These are phyloP conservation scores for Takifugu rubripes DNA, from an alignment of 2,797 vertebrate genomes.

Conservation along the genomic window DNA sequence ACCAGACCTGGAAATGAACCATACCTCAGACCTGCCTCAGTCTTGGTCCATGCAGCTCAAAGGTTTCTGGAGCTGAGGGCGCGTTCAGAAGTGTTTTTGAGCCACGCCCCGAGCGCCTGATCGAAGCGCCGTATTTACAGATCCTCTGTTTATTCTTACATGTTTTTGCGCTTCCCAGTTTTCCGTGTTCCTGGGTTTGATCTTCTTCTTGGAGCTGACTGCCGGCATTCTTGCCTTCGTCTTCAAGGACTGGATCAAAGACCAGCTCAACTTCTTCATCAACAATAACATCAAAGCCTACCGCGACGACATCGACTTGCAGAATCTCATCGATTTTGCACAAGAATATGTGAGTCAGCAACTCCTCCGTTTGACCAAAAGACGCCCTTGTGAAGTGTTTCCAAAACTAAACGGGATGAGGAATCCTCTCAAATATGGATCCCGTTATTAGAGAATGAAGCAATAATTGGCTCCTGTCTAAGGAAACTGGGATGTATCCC, in stretches of 20 bases:
- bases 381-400: conserved; percentile 1
- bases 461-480: conserved; percentile 38
- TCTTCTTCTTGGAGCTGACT: conserved; percentile 92
- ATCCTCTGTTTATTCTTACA: conserved; percentile 14
- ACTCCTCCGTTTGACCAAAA: neutral
- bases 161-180: conserved; percentile 71
- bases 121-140: conserved; percentile 5
- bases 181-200: conserved; percentile 91
- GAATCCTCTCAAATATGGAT: conserved; percentile 34
- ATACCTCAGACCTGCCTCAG: conserved; percentile 16
- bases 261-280: conserved; percentile 94
- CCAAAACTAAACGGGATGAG: neutral
- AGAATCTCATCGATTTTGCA: conserved; percentile 95
- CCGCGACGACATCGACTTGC: conserved; percentile 93
- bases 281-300: conserved; percentile 94
- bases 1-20: conserved; percentile 15
- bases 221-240: conserved; percentile 90
- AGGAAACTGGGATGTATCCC: conserved; percentile 30
- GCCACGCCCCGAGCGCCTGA: neutral
- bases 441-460: conserved; percentile 44
- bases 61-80: too few relatives aligned
- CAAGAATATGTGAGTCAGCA: conserved; percentile 88
- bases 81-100: too few relatives aligned
- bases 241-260: conserved; percentile 95
- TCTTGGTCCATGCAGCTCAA: too few relatives aligned